These are phyloP conservation scores for Tupaia chinensis DNA, from an alignment of 2,113 vertebrate genomes.

Conservation along the genomic window DNA sequence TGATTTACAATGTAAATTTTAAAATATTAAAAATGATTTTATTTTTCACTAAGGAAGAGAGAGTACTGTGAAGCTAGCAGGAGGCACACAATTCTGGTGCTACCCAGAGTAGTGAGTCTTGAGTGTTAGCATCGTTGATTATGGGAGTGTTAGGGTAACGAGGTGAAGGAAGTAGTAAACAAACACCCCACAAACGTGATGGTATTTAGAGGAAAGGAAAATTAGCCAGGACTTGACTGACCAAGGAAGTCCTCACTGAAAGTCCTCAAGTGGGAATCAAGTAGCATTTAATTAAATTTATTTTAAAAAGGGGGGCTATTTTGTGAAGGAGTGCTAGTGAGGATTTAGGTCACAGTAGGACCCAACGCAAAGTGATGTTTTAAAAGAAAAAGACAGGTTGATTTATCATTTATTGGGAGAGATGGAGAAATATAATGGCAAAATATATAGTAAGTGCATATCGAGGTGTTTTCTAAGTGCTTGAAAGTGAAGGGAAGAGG, in stretches of 20 bases:
- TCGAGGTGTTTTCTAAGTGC: not conserved
- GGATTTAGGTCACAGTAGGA: not conserved
- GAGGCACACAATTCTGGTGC: rapidly evolving
- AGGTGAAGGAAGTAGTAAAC: not conserved
- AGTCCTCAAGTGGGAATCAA: not conserved
- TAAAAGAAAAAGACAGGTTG: not conserved
- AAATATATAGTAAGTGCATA: not conserved
- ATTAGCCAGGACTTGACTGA: not conserved
- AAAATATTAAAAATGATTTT: not conserved
- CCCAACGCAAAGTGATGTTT: not conserved
- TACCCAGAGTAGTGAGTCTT: not conserved
- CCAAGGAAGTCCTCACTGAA: not conserved
- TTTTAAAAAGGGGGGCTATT: not conserved
- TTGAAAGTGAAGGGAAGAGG: not conserved
- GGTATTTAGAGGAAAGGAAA: not conserved
- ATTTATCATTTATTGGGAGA: not conserved
- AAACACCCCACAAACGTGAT: not conserved
- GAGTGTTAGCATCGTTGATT: not conserved
- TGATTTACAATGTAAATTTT: not conserved
- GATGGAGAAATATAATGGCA: not conserved
- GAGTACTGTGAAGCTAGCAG: not conserved
- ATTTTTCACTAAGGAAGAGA: not conserved
- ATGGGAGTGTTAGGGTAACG: not conserved
- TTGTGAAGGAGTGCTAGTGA: not conserved
- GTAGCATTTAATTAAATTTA: not conserved